Conservation (phyloP, 2,797 vertebrate genomes). For the Sebastes minor region DNA sequence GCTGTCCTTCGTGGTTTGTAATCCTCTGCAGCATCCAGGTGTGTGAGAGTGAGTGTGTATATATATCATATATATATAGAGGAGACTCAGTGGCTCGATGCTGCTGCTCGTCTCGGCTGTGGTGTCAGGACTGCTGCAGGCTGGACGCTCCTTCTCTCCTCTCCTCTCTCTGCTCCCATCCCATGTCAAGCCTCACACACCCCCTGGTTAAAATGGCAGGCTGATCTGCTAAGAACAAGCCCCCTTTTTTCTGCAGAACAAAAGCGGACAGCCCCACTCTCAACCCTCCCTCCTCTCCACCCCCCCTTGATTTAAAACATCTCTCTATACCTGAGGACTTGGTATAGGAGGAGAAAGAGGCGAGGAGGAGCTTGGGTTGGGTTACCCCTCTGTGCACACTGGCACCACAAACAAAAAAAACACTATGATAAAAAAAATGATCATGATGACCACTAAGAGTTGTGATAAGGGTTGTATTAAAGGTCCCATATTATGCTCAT, state of each 20-base stretch:
- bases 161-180: slow-evolving; percentile 80
- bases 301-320: slow-evolving; percentile 69
- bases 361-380: slow-evolving; percentile 43
- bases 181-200: slow-evolving; percentile 76
- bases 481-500: no score
- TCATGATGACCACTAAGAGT: no score
- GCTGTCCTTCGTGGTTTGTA: slow-evolving; percentile 36
- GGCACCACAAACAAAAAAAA: background rate
- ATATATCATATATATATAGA: background rate
- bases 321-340: slow-evolving; percentile 79
- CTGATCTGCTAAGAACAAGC: slow-evolving; percentile 81
- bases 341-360: background rate
- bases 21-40: slow-evolving; percentile 60
- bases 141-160: slow-evolving; percentile 64
- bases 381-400: no score
- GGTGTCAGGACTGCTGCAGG: slow-evolving; percentile 62
- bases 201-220: slow-evolving; percentile 83
- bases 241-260: slow-evolving; percentile 84
- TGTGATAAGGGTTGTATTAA: no score
- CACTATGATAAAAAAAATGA: background rate
- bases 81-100: slow-evolving; percentile 54
- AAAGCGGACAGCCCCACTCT: slow-evolving; percentile 72
- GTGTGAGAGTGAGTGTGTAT: background rate
- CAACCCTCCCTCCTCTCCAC: slow-evolving; percentile 16
- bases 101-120: slow-evolving; percentile 71